Evolutionary conservation across 2,113 vertebrate species (phyloP).

Genomic region (Pontoporia blainvillei): DNA sequence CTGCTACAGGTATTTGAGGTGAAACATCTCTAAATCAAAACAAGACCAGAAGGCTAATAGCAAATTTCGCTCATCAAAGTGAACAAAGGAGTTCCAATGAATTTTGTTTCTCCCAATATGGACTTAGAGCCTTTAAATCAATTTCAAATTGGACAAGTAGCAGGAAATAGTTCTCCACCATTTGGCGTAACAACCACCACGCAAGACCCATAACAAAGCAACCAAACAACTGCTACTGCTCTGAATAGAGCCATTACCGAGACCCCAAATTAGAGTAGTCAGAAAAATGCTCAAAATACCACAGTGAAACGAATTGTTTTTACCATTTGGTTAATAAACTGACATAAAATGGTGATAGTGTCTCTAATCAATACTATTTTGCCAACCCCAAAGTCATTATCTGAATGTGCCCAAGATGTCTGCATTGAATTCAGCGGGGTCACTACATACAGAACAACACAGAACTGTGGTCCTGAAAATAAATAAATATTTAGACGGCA

Average conservation of each 20-base stretch:
- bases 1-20: neutral
- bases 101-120: neutral
- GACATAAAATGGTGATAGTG: neutral
- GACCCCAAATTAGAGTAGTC: neutral
- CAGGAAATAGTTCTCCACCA: neutral
- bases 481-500: slow-evolving; percentile 5
- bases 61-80: neutral
- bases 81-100: neutral
- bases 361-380: neutral
- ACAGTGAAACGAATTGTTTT: neutral
- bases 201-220: neutral
- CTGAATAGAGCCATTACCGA: neutral
- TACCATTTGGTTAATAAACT: neutral
- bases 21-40: neutral
- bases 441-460: neutral
- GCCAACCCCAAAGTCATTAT: neutral
- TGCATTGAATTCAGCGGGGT: neutral
- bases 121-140: slow-evolving; percentile 27
- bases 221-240: neutral
- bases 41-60: neutral
- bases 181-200: neutral
- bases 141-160: neutral
- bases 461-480: slow-evolving; percentile 7
- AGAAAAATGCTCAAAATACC: neutral
- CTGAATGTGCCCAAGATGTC: neutral